A percentile compares a stretch with the other conserved stretches of the same genome.
These are phyloP conservation scores for Neomonachus schauinslandi DNA, from an alignment of 2,113 vertebrate species.

Conservation along the genomic window DNA sequence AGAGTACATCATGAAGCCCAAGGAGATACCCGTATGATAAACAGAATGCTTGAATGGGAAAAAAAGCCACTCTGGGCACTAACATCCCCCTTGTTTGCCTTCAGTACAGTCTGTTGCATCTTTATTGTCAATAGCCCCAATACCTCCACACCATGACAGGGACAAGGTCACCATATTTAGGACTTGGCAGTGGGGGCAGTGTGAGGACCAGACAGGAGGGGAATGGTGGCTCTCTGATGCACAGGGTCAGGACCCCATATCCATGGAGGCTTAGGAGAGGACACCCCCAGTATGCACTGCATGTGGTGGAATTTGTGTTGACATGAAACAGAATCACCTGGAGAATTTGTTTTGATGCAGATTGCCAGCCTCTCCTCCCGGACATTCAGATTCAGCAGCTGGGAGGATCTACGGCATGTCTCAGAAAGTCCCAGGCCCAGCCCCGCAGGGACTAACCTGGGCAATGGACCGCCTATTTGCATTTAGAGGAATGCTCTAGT, in stretches of 20 bases:
- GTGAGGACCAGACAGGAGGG: background rate
- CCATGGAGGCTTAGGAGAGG: background rate
- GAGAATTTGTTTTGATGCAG: background rate
- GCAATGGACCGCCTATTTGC: too few species aligned
- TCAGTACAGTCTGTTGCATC: accelerated
- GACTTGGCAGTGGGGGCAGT: too few species aligned
- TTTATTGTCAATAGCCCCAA: too few species aligned
- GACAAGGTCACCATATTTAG: too few species aligned
- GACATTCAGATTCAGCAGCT: background rate
- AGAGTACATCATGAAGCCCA: background rate
- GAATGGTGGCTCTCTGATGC: background rate
- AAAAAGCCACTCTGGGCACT: background rate
- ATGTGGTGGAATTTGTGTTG: background rate
- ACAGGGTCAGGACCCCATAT: accelerated
- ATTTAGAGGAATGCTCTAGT: background rate
- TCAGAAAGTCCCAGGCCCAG: background rate
- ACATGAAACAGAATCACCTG: background rate
- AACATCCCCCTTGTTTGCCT: background rate
- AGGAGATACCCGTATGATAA: background rate
- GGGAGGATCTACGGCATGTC: background rate
- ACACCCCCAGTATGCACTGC: background rate
- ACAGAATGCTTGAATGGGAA: background rate
- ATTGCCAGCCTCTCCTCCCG: background rate
- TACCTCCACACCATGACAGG: background rate
- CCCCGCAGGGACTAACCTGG: background rate